Conservation (phyloP, 2,797 vertebrate genomes). For the Sphenodon punctatus region DNA sequence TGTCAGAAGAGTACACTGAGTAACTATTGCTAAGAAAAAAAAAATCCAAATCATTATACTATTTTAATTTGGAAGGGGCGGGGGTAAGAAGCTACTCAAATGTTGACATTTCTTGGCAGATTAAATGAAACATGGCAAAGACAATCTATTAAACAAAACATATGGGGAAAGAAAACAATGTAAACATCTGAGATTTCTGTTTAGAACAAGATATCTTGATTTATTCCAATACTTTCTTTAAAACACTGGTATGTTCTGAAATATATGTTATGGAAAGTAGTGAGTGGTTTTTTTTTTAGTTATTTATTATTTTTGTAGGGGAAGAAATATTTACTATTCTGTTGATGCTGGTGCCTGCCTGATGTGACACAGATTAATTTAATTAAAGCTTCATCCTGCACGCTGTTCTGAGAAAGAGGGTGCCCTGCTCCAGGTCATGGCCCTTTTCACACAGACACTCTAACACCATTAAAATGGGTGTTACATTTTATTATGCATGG, state of each 20-base stretch:
- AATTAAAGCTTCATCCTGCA: slow-evolving; percentile 37
- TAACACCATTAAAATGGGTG: no score
- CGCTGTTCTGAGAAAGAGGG: background rate
- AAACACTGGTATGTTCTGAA: slow-evolving; percentile 3
- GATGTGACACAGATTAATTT: slow-evolving; percentile 52
- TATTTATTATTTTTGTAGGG: slow-evolving; percentile 31
- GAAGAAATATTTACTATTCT: slow-evolving; percentile 46
- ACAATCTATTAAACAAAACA: slow-evolving; percentile 63
- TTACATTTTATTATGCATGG: no score
- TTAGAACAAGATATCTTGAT: slow-evolving; percentile 12
- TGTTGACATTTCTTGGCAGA: slow-evolving; percentile 5
- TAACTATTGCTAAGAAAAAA: slow-evolving; percentile 64
- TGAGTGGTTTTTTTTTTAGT: slow-evolving; percentile 3
- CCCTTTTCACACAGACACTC: no score
- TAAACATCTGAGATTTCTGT: slow-evolving; percentile 2
- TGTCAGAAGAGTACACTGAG: slow-evolving; percentile 60
- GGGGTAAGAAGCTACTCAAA: slow-evolving; percentile 30
- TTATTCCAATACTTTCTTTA: slow-evolving; percentile 1
- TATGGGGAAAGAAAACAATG: slow-evolving; percentile 26
- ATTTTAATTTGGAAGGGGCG: slow-evolving; percentile 38
- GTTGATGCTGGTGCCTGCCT: slow-evolving; percentile 58
- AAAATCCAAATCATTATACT: slow-evolving; percentile 45
- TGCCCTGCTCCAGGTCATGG: background rate
- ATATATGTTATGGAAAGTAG: slow-evolving; percentile 25
- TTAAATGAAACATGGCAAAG: slow-evolving; percentile 53